Evolutionary conservation across 2,888 invertebrate genomes (phyloP).

Genomic region (Liodrosophila aerea): DNA sequence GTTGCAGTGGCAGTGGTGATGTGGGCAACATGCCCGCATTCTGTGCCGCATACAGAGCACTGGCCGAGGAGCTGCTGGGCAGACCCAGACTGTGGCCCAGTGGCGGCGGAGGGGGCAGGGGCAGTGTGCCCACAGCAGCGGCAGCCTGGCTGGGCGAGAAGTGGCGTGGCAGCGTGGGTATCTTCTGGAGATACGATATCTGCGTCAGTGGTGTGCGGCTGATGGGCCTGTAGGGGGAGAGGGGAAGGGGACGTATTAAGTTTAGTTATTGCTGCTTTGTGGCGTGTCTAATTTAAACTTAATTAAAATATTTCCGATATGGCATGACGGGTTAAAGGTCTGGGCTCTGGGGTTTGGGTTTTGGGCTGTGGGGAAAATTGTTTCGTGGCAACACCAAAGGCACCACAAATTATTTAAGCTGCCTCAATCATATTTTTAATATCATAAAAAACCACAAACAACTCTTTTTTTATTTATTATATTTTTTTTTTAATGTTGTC

Average conservation of each 20-base stretch:
- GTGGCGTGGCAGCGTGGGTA: constrained; percentile 81
- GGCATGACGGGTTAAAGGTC: constrained; percentile 56
- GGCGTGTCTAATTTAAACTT: constrained; percentile 75
- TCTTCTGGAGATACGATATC: constrained; percentile 81
- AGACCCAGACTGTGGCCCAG: constrained; percentile 55
- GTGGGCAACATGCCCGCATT: constrained; percentile 77
- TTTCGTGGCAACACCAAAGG: constrained; percentile 15
- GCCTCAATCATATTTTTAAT: constrained; percentile 58
- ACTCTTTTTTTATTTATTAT: too few species aligned
- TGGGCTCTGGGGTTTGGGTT: background rate
- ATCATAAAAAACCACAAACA: constrained; percentile 57
- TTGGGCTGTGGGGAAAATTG: constrained; percentile 30
- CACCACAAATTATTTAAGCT: constrained; percentile 33
- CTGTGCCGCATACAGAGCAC: constrained; percentile 75
- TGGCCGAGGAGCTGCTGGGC: constrained; percentile 80
- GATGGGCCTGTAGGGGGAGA: constrained; percentile 72
- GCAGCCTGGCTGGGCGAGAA: constrained; percentile 74
- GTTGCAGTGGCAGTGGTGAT: constrained; percentile 80
- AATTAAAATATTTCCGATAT: constrained; percentile 70
- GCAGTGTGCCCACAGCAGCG: background rate
- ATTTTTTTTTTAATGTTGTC: constrained; percentile 18
- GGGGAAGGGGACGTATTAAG: constrained; percentile 13
- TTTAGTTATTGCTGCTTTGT: constrained; percentile 54
- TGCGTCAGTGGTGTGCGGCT: constrained; percentile 81
- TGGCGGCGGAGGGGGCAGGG: constrained; percentile 30